Percentiles rank a stretch among this genome's conserved stretches.
Evolutionary conservation across 23 tunicate genomes (phyloP).

Genomic region (Botrylloides violaceus): DNA sequence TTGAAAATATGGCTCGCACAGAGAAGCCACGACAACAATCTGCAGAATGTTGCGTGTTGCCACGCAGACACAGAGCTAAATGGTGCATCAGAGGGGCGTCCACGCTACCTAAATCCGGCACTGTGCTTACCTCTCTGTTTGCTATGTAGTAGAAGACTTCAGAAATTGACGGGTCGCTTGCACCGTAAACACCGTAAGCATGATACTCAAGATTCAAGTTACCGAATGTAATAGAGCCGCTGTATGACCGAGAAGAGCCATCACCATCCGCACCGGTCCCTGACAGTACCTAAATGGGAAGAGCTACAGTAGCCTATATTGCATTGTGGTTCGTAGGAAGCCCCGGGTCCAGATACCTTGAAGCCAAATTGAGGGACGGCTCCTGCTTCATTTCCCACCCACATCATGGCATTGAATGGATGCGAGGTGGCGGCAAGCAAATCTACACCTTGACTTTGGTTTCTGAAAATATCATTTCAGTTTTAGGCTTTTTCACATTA

Average conservation of each 20-base stretch:
- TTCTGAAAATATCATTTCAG: constrained; percentile 25
- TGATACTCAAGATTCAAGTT: constrained; percentile 27
- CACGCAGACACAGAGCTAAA: too few relatives aligned
- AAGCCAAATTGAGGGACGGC: constrained; percentile 28
- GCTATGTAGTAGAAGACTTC: constrained; percentile 72
- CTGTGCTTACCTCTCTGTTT: constrained; percentile 35
- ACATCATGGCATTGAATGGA: constrained; percentile 75
- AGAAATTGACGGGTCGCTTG: constrained; percentile 78
- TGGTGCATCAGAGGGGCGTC: too few relatives aligned
- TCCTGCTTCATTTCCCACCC: constrained; percentile 60
- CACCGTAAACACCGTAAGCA: constrained; percentile 49
- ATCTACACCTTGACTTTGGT: constrained; percentile 43
- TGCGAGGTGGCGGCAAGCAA: constrained; percentile 53
- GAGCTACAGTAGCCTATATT: too few relatives aligned
- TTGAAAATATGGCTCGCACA: too few relatives aligned
- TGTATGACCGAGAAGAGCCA: constrained; percentile 22
- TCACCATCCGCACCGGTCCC: constrained; percentile 85
- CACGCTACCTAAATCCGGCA: too few relatives aligned
- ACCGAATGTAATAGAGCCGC: constrained; percentile 34
- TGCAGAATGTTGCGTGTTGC: too few relatives aligned
- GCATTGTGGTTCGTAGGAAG: too few relatives aligned
- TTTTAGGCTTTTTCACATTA: neutral
- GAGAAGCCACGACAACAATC: too few relatives aligned
- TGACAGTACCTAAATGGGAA: neutral
- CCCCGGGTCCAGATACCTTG: constrained; percentile 32